phyloP scores from a whole-genome alignment of 1,140 invertebrate species.

The Aradophagus sp. region DNA sequence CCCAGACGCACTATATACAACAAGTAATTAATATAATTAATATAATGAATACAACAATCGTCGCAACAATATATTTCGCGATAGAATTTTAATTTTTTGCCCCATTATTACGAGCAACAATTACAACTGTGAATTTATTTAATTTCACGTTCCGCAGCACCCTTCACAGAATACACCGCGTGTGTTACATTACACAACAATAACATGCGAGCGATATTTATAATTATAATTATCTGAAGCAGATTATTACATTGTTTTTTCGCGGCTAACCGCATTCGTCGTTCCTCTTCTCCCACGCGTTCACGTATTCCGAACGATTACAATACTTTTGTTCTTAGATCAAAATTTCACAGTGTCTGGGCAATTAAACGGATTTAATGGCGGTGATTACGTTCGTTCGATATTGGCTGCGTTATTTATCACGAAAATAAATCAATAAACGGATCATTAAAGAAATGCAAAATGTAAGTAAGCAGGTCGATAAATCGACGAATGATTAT shows the following conservation, averaged over 20 bases:
- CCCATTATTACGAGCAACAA: too few species aligned
- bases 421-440: too few species aligned
- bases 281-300: conserved; percentile 26
- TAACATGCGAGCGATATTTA: conserved; percentile 26
- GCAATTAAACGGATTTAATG: conserved; percentile 27
- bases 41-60: too few species aligned
- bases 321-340: conserved; percentile 7
- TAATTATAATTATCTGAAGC: conserved; percentile 22
- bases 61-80: too few species aligned
- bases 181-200: conserved; percentile 5
- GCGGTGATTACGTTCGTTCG: conserved; percentile 19
- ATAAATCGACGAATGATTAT: too few species aligned
- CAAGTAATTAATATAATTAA: too few species aligned
- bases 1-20: too few species aligned
- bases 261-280: conserved; percentile 24
- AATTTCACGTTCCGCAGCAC: conserved; percentile 8
- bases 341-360: conserved; percentile 17
- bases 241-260: conserved; percentile 33
- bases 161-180: neutral
- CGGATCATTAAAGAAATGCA: neutral
- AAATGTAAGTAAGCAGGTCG: conserved; percentile 16
- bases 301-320: conserved; percentile 1
- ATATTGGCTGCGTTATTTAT: too few species aligned
- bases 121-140: too few species aligned
- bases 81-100: too few species aligned